Evolutionary conservation across 2,797 vertebrate species (phyloP).

Genomic region (Mus spretus): DNA sequence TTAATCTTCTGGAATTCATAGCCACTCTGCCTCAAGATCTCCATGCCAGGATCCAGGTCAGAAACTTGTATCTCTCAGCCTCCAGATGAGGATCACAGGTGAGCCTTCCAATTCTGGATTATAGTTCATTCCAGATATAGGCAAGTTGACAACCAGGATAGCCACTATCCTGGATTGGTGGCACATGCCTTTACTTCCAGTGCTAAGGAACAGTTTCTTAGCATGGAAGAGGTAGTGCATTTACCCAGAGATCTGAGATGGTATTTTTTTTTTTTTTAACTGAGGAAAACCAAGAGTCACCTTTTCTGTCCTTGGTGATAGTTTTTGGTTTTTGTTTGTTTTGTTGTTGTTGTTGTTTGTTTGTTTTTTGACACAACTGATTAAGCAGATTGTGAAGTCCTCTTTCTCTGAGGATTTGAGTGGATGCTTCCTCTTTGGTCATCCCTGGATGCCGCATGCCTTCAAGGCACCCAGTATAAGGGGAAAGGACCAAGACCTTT

Average conservation of each 20-base stretch:
- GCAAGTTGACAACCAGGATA: no score
- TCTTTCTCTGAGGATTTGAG: background rate
- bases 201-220: background rate
- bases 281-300: background rate
- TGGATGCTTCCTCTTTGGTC: accelerated
- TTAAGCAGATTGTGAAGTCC: background rate
- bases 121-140: no score
- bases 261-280: background rate
- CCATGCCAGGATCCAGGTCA: no score
- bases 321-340: background rate
- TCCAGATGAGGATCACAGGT: no score
- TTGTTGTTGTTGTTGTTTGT: no score
- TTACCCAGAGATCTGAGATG: background rate
- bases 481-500: background rate
- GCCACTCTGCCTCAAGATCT: no score
- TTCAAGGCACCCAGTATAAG: background rate
- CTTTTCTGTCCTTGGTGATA: background rate
- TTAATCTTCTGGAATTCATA: no score
- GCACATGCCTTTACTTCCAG: background rate
- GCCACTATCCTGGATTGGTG: background rate
- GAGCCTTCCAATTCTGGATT: no score
- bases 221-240: background rate
- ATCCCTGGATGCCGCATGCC: background rate
- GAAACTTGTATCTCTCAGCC: no score
- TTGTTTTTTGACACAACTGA: background rate